These are phyloP conservation scores for Drosophila emarginata DNA, from an alignment of 2,888 invertebrate genomes.

Conservation along the genomic window DNA sequence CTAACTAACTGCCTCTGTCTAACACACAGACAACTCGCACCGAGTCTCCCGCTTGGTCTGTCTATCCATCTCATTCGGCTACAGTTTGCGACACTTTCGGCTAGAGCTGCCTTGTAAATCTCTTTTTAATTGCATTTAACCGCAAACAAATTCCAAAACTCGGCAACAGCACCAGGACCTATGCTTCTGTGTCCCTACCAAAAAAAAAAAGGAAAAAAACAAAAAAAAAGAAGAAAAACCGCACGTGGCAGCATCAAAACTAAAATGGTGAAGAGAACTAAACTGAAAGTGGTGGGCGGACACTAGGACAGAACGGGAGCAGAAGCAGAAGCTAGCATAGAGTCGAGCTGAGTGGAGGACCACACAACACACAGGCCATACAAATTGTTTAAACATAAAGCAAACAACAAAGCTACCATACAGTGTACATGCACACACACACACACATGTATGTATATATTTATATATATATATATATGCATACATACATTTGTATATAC, in stretches of 20 bases:
- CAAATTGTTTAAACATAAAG: constrained; percentile 69
- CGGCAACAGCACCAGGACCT: constrained; percentile 38
- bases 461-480: not conserved
- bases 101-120: constrained; percentile 64
- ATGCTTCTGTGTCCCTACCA: not conserved
- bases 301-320: not conserved
- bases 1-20: constrained; percentile 6
- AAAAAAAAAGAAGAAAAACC: constrained; percentile 41
- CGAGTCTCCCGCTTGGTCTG: not conserved
- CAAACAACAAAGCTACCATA: constrained; percentile 27
- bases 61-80: constrained; percentile 16
- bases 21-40: not conserved
- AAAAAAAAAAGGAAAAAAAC: no score
- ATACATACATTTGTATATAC: not conserved
- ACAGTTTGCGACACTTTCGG: constrained; percentile 41
- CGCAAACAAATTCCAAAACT: constrained; percentile 70
- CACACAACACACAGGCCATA: constrained; percentile 24
- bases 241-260: constrained; percentile 50
- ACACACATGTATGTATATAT: not conserved
- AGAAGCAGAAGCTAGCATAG: constrained; percentile 11
- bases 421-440: not conserved
- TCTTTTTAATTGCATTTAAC: constrained; percentile 75
- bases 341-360: not conserved
- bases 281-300: not conserved
- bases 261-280: constrained; percentile 49